A percentile compares a stretch with the other conserved stretches of the same genome.
phyloP scores from a whole-genome alignment of 2,113 vertebrate genomes.

The Saguinus midas region DNA sequence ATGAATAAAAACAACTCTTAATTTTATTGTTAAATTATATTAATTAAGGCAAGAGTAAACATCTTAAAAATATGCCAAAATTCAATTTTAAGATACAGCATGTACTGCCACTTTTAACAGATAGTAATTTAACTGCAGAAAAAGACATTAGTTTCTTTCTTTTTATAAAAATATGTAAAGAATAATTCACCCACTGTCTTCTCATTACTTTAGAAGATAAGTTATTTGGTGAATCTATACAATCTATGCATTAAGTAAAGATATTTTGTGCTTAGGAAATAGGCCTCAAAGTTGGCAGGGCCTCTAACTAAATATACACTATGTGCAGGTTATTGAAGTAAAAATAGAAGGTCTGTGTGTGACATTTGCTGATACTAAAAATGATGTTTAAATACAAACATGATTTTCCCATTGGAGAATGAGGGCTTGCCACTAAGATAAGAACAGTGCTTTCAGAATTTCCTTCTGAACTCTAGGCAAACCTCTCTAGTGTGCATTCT shows the following conservation, averaged over 20 bases:
- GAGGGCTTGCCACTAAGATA: constrained; percentile 15
- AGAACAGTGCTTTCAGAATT: constrained; percentile 62
- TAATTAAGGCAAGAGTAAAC: neutral
- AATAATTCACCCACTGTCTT: constrained; percentile 74
- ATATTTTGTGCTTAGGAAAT: constrained; percentile 60
- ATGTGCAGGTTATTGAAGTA: constrained; percentile 72
- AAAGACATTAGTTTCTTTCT: constrained; percentile 59
- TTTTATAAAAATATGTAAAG: constrained; percentile 67
- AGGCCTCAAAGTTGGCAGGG: constrained; percentile 69
- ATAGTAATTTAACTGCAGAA: constrained; percentile 57
- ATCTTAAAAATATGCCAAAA: neutral
- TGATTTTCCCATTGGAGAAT: constrained; percentile 53
- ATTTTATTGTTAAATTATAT: neutral
- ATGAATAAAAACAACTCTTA: neutral
- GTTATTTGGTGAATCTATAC: constrained; percentile 72
- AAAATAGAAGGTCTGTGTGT: constrained; percentile 80
- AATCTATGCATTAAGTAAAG: constrained; percentile 59
- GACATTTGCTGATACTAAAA: constrained; percentile 83
- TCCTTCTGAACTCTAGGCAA: constrained; percentile 43
- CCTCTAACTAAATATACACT: constrained; percentile 78
- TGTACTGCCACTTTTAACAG: constrained; percentile 35
- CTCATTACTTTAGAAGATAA: constrained; percentile 71
- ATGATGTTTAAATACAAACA: constrained; percentile 76
- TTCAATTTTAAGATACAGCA: constrained; percentile 37
- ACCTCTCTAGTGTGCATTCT: neutral